Conservation (phyloP, 1,140 invertebrate species). For the Cydia amplana region DNA sequence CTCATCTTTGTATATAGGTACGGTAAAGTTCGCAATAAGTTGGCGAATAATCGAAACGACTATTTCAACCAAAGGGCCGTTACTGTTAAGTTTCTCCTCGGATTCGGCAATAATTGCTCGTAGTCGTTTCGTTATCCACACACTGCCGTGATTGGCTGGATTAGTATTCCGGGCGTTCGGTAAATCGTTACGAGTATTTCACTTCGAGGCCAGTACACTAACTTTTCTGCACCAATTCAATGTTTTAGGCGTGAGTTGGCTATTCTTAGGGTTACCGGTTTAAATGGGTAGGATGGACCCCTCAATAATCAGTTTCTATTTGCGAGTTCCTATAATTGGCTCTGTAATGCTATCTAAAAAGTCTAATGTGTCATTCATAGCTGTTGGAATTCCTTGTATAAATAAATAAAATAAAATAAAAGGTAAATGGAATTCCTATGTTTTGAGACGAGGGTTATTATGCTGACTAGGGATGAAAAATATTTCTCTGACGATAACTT, state of each 20-base stretch:
- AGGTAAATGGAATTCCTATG: no score
- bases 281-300: background rate
- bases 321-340: no score
- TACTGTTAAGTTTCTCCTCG: conserved; percentile 29
- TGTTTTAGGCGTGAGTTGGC: background rate
- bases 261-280: background rate
- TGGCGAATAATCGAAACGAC: conserved; percentile 2
- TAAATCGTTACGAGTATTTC: conserved; percentile 22
- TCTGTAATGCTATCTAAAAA: no score
- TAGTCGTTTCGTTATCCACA: conserved; percentile 35
- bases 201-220: conserved; percentile 24
- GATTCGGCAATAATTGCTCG: conserved; percentile 39
- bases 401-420: no score
- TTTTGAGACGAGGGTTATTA: no score
- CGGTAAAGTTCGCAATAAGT: conserved; percentile 9
- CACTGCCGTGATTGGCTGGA: conserved; percentile 41
- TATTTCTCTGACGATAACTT: no score
- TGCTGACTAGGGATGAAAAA: no score
- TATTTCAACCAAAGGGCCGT: conserved; percentile 25
- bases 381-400: no score
- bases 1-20: background rate
- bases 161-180: conserved; percentile 41
- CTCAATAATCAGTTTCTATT: no score
- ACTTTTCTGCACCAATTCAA: conserved; percentile 24
- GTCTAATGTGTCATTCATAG: no score